phyloP scores from a whole-genome alignment of 2,113 vertebrate genomes.

The Dromaius novaehollandiae region DNA sequence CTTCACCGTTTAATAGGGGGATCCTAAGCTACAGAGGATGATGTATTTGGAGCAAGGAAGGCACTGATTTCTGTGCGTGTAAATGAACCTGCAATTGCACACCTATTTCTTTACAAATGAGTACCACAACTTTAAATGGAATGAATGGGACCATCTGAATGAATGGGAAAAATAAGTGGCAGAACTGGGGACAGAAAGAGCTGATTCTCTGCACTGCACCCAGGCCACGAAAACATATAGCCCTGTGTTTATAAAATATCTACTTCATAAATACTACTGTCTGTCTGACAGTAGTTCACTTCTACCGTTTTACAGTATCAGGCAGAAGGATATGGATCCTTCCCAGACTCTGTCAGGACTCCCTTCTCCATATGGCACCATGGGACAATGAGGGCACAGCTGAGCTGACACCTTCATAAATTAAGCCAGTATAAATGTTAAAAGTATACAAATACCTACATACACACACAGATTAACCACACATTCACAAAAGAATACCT shows the following conservation, averaged over 20 bases:
- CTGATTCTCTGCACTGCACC: not conserved
- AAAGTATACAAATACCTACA: not conserved
- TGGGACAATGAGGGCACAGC: not conserved
- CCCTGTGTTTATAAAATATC: not conserved
- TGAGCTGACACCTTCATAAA: not conserved
- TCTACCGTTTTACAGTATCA: not conserved
- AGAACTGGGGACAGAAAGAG: not conserved
- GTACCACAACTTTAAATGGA: not conserved
- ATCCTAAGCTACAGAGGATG: not conserved
- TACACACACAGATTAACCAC: not conserved
- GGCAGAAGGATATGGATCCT: not conserved
- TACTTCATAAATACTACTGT: not conserved
- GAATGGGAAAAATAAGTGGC: not conserved
- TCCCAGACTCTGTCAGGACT: not conserved
- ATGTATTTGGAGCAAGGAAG: not conserved
- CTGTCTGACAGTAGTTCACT: not conserved
- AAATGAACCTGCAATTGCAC: not conserved
- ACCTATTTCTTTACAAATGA: not conserved
- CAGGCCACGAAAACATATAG: not conserved
- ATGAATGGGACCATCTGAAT: not conserved
- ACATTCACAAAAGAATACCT: not conserved
- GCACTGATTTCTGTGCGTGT: not conserved
- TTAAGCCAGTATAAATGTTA: not conserved
- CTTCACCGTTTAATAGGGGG: not conserved
- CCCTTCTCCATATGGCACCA: not conserved